Conservation (phyloP, 2,797 vertebrate genomes). For the Cryptoblepharus egeriae region DNA sequence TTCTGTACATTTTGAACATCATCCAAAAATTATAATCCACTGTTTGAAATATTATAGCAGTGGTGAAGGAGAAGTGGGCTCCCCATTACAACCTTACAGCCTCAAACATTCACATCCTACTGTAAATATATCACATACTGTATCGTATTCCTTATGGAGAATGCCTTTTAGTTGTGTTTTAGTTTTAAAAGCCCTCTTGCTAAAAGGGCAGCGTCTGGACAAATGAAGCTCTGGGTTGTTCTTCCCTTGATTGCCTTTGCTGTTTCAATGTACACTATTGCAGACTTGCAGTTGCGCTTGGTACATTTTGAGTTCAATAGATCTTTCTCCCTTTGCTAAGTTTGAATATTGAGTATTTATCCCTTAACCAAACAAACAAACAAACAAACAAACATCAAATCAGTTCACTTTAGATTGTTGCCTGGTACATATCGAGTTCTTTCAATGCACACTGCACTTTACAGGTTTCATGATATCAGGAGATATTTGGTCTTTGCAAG, state of each 20-base stretch:
- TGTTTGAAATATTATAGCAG: conserved; percentile 68
- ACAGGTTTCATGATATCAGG: not conserved
- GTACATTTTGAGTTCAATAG: not conserved
- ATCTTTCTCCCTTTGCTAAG: not conserved
- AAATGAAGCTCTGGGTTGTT: conserved; percentile 10
- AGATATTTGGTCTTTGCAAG: not conserved
- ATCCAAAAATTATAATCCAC: conserved; percentile 66
- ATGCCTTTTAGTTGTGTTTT: not conserved
- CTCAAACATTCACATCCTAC: conserved; percentile 53
- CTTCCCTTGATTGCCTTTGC: conserved; percentile 33
- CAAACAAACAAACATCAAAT: too few species aligned
- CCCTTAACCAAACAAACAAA: too few species aligned
- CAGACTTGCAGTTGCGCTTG: conserved; percentile 30
- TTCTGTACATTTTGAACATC: conserved; percentile 64
- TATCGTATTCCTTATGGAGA: conserved; percentile 41
- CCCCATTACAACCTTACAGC: conserved; percentile 36
- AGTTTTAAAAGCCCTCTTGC: conserved; percentile 51
- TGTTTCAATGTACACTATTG: conserved; percentile 41
- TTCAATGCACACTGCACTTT: not conserved
- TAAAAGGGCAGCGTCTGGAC: conserved; percentile 47
- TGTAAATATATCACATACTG: conserved; percentile 47
- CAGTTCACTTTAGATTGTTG: too few species aligned
- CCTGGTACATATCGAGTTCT: not conserved
- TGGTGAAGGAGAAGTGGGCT: conserved; percentile 54
- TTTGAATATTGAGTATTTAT: too few species aligned